A percentile compares a stretch with the other conserved stretches of the same genome.
Evolutionary conservation across 2,113 vertebrate genomes (phyloP).

Genomic region (Engystomops pustulosus): DNA sequence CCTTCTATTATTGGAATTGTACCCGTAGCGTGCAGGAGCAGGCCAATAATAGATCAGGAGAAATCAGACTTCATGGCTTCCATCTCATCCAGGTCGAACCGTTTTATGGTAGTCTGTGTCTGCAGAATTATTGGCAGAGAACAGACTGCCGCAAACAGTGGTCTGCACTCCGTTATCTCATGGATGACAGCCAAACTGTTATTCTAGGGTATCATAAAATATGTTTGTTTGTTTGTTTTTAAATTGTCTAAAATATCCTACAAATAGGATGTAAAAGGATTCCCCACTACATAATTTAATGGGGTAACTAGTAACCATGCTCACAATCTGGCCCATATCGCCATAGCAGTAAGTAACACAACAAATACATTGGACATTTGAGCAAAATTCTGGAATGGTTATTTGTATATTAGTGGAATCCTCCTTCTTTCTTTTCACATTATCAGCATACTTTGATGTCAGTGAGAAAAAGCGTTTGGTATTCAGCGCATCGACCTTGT

Average conservation of each 20-base stretch:
- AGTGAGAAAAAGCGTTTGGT: not conserved
- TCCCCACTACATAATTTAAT: no score
- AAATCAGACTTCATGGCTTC: not conserved
- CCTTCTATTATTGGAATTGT: not conserved
- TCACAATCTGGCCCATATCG: no score
- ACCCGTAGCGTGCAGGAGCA: not conserved
- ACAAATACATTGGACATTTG: no score
- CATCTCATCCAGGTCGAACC: not conserved
- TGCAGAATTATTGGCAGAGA: not conserved
- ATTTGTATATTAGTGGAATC: not conserved
- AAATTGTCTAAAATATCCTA: no score
- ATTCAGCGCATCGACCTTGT: not conserved
- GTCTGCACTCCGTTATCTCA: not conserved
- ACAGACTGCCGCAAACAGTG: not conserved
- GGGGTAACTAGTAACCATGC: no score
- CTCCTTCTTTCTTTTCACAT: not conserved
- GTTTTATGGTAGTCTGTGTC: not conserved
- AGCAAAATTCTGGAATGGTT: slow-evolving; percentile 39
- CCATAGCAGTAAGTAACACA: no score
- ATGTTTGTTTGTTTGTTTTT: no score
- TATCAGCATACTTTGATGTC: slow-evolving; percentile 7
- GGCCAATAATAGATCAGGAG: not conserved
- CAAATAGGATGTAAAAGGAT: no score
- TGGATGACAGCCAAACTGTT: no score
- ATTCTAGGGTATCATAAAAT: no score